phyloP scores from a whole-genome alignment of 2,797 vertebrate genomes.

The Spea hammondii region DNA sequence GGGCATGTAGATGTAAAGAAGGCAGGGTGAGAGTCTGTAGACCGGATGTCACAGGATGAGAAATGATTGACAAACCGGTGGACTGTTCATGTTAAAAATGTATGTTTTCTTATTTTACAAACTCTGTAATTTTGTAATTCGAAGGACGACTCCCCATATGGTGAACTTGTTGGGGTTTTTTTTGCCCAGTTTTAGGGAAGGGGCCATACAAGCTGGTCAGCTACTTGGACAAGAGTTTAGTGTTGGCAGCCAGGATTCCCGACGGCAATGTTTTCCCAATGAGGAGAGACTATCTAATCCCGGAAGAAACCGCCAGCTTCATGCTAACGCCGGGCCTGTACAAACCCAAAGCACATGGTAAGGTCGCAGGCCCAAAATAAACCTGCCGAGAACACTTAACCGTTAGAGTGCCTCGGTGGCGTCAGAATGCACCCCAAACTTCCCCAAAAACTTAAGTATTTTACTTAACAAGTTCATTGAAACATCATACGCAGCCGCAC shows the following conservation, averaged over 20 bases:
- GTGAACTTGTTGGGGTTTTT: neutral
- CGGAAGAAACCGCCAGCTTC: conserved; percentile 72
- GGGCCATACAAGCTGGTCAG: conserved; percentile 84
- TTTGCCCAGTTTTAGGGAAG: conserved; percentile 83
- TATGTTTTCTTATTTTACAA: no score
- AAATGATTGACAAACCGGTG: no score
- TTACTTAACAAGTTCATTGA: no score
- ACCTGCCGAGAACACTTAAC: neutral
- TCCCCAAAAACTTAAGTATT: no score
- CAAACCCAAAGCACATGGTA: conserved; percentile 83
- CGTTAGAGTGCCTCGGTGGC: neutral
- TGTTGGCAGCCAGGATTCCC: conserved; percentile 68
- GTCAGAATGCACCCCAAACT: neutral
- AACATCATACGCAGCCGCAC: no score
- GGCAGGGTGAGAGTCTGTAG: no score
- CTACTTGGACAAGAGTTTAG: conserved; percentile 66
- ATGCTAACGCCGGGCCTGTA: conserved; percentile 91
- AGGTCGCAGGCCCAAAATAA: conserved; percentile 48
- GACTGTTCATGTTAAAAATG: no score
- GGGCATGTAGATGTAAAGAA: no score
- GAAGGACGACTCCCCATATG: no score
- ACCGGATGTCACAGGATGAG: no score
- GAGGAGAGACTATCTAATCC: conserved; percentile 56
- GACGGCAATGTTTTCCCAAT: conserved; percentile 69
- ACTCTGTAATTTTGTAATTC: no score